Evolutionary conservation across 2,797 vertebrate species (phyloP), one percentile per base, ranked within the genome.

Genomic region (Alectoris magna): DNA sequence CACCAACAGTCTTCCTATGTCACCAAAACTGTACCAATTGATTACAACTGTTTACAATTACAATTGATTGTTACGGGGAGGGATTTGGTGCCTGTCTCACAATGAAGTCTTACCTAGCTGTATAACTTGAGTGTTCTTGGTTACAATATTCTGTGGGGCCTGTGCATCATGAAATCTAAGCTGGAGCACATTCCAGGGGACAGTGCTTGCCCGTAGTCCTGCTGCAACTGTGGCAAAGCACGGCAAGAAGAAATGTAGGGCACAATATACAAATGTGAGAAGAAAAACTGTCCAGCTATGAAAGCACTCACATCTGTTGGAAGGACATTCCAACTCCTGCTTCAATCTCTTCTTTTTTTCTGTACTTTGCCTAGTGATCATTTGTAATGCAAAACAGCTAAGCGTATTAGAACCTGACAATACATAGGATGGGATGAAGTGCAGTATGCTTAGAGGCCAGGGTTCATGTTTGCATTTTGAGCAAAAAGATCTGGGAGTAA

Each of bases 301-400:
- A 58, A 91, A 84, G 49, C 6, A 70, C n/a, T 59, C 56, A 43
- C 29, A 24, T 46, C 14, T 73, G 70, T 26, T 75, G 63, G 23
- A 51, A 84, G n/a, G 44, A 55, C 55, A 11, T 67, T 88, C 18
- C 34, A 85, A 31, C 10, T 31, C 29, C 17, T 55, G 53, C n/a
- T 51, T 73, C 63, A 81, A 59, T 1, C 9, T 48, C 1, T 38
- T 43, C 56, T 53, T 84, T 69, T 72, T 7, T 16, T 16, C 9
- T 29, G 4, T 84, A 60, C 7, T 26, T 66, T 55, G 69, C 46
- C 76, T 43, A 81, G 2, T 9, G 27, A 84, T 9, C 18, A 53
- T 67, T 95, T 93, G 72, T 34, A 76, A 81, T 75, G 46, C 14
- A 78, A 81, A 94, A 75, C 31, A 73, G 12, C 62, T 34, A 77